Base-by-base conservation (phyloP, 2,888 invertebrate genomes). In the Cephus pulcher region DNA sequence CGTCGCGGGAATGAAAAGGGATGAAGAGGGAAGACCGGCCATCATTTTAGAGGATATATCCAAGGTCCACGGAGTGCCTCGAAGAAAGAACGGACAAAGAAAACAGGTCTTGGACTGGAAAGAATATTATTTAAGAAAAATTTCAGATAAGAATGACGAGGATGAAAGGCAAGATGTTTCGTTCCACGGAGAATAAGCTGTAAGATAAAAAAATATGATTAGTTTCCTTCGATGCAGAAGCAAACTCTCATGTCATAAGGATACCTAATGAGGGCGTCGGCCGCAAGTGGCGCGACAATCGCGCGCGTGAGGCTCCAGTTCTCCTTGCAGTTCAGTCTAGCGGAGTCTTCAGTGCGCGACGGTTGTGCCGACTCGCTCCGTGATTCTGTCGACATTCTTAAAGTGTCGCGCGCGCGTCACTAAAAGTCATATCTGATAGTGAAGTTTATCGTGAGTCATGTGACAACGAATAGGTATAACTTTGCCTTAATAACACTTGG, bases 271-370 rank as follows among this genome's bases (percentile, higher is more conserved):
- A 56, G 37, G 80, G 81, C 76, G 75, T 81, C 79, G 83, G 82
- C 86, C 89, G 81, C 76, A 70, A 82, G 84, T 79, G 80, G 88
- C 88, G 88, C 87, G 77, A 73, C 84, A 82, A 80, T 89, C 89
- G 88, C 84, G 82, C 77, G 79, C 84, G 84, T 82, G 82, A 83
- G 84, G 84, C 83, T 84, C 84, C 80, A 79, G 78, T 76, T 80
- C 82, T 82, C 83, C 86, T 80, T 78, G 84, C 75, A 83, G 81
- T 80, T 89, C 89, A 90, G 90, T 90, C 84, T 83, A 88, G 88
- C 87, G 88, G 86, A 88, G 89, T 85, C 87, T 84, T 83, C 82
- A 85, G 86, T 85, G 86, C 86, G 88, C 82, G 84, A 77, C 75
- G 80, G 81, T 80, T 37, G 80, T 75, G 77, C 37, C 30, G 73